Evolutionary conservation across 2,113 vertebrate species (phyloP).

Genomic region (Scartelaos histophorus): DNA sequence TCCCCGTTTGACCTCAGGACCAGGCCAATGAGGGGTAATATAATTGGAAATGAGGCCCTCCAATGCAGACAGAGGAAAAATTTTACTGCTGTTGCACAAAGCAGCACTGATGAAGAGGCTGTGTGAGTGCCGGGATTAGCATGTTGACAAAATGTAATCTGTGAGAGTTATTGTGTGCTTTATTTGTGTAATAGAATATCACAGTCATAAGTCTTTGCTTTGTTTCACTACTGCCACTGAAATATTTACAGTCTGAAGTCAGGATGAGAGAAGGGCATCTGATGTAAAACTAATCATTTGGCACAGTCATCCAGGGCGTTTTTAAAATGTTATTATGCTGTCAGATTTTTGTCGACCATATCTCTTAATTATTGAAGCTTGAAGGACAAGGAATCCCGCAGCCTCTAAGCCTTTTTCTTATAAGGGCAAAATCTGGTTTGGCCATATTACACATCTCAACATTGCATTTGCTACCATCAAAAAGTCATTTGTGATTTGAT

Average conservation of each 20-base stretch:
- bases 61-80: conserved; percentile 57
- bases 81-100: conserved; percentile 39
- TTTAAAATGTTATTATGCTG: no score
- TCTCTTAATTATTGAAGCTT: no score
- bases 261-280: no score
- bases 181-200: not conserved
- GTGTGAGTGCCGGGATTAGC: conserved; percentile 5
- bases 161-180: not conserved
- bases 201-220: not conserved
- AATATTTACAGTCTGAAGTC: no score
- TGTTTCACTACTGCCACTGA: no score
- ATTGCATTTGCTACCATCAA: conserved; percentile 23
- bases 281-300: no score
- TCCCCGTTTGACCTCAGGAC: conserved; percentile 43
- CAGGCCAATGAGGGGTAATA: conserved; percentile 65
- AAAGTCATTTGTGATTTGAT: conserved; percentile 31
- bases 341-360: no score
- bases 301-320: no score
- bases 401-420: no score
- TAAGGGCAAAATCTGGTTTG: conserved; percentile 9
- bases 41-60: conserved; percentile 72
- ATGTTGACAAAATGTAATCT: conserved; percentile 20
- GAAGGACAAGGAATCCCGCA: no score
- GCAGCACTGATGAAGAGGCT: conserved; percentile 27
- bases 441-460: conserved; percentile 23